phyloP scores from a whole-genome alignment of 2,888 invertebrate species.

The Dolichomitus sp. region DNA sequence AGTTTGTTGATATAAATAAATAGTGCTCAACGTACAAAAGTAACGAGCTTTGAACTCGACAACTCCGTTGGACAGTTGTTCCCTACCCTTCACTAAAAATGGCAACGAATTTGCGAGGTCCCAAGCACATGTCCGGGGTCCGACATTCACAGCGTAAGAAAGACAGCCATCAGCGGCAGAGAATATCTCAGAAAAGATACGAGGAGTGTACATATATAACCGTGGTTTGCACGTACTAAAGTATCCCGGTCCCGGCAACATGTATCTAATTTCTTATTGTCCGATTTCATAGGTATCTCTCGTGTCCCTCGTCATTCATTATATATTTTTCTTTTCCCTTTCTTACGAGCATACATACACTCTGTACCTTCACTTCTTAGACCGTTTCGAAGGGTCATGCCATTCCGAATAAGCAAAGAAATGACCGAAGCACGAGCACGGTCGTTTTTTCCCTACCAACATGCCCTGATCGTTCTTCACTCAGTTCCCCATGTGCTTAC shows the following conservation, averaged over 20 bases:
- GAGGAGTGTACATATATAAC: constrained; percentile 42
- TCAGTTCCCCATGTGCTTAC: constrained; percentile 31
- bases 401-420: constrained; percentile 49
- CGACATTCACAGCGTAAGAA: constrained; percentile 8
- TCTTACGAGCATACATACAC: constrained; percentile 7
- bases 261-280: constrained; percentile 82
- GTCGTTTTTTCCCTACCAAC: constrained; percentile 33
- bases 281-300: constrained; percentile 73
- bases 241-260: constrained; percentile 70
- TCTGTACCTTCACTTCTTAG: constrained; percentile 23
- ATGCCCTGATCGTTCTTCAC: constrained; percentile 31
- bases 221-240: constrained; percentile 75
- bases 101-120: constrained; percentile 21
- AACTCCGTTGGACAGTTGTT: constrained; percentile 39
- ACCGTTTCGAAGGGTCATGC: constrained; percentile 33
- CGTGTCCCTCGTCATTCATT: constrained; percentile 65
- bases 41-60: constrained; percentile 46
- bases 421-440: constrained; percentile 53
- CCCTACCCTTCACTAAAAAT: constrained; percentile 23
- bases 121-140: background rate
- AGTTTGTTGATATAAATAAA: background rate
- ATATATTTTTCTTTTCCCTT: constrained; percentile 55
- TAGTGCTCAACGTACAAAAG: constrained; percentile 20
- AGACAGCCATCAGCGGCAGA: constrained; percentile 4
- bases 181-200: constrained; percentile 58